Evolutionary conservation across 1,140 invertebrate genomes (phyloP), one percentile per base, ranked within the genome.

Genomic region (Triops cancriformis): DNA sequence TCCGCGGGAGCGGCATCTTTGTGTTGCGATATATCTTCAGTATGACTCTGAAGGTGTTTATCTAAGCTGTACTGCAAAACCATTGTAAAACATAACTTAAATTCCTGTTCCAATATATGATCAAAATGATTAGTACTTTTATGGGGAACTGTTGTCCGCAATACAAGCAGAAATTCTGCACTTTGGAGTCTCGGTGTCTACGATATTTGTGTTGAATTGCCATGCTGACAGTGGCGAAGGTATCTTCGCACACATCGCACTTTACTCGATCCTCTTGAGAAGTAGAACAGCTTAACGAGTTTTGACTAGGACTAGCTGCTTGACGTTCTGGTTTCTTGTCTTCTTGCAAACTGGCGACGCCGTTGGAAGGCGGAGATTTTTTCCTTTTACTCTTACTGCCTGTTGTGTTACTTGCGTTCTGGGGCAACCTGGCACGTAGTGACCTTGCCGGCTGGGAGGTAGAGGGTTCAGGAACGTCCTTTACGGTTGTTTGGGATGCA

Each of bases 121-220:
- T 18, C 41, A 43, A 74, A 41, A 72, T 79, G 14, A 23, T 76
- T 74, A 77, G 82, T 83, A 90, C 89, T 86, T 90, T 90, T 80
- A 91, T 83, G 41, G 90, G 89, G 83, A 91, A 91, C 76, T 90
- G 88, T 85, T 88, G 90, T 6, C 90, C 90, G 83, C 90, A 91
- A 83, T 87, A 88, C 11, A 87, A 85, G 77, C 90, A 91, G 82
- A 89, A 90, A 83, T 89, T 87, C 82, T 90, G 90, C 1, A 86
- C 83, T 27, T 86, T 86, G 78, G 87, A 87, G 77, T 89, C 86
- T 14, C 89, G 88, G 83, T 91, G 90, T 73, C 88, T 85, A 82
- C 88, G 89, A 81, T 89, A 90, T 82, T 90, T 89, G 83, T 91
- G 90, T 79, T 89, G 88, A 78, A 91, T 90, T 1, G 90, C 89